phyloP scores from a whole-genome alignment of 2,797 vertebrate species.

The Mus caroli region DNA sequence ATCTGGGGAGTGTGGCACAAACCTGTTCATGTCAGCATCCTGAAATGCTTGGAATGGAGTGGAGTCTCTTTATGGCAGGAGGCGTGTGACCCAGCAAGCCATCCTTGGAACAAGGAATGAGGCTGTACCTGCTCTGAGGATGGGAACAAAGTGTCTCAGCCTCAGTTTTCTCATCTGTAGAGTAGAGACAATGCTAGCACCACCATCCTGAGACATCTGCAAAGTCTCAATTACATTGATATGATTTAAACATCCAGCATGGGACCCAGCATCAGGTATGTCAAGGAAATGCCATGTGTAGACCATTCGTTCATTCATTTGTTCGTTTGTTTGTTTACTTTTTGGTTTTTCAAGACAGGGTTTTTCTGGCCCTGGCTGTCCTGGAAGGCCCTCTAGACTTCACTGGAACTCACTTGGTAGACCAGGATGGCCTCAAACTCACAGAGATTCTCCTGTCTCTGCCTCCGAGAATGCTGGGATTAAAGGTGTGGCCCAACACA shows the following conservation, averaged over 20 bases:
- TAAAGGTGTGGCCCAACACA: background rate
- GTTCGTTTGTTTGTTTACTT: background rate
- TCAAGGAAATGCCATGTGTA: background rate
- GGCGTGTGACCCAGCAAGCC: background rate
- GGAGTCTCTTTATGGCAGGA: background rate
- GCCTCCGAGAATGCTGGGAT: background rate
- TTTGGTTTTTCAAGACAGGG: background rate
- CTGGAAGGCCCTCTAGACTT: too few relatives aligned
- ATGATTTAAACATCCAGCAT: background rate
- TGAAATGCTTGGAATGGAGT: background rate
- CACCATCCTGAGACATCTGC: background rate
- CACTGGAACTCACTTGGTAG: background rate
- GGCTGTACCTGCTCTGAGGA: background rate
- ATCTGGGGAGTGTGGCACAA: background rate
- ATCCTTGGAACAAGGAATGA: background rate
- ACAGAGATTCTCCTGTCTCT: background rate
- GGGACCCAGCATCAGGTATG: fast-evolving
- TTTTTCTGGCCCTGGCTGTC: background rate
- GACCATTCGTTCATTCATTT: background rate
- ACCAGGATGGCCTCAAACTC: background rate
- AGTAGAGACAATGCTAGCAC: background rate
- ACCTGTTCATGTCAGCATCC: background rate
- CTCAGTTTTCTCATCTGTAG: slow-evolving; percentile 44
- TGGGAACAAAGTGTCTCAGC: background rate
- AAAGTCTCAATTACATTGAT: background rate